These are phyloP conservation scores for Ciconia stormi DNA, from an alignment of 2,113 vertebrate species.

Conservation along the genomic window DNA sequence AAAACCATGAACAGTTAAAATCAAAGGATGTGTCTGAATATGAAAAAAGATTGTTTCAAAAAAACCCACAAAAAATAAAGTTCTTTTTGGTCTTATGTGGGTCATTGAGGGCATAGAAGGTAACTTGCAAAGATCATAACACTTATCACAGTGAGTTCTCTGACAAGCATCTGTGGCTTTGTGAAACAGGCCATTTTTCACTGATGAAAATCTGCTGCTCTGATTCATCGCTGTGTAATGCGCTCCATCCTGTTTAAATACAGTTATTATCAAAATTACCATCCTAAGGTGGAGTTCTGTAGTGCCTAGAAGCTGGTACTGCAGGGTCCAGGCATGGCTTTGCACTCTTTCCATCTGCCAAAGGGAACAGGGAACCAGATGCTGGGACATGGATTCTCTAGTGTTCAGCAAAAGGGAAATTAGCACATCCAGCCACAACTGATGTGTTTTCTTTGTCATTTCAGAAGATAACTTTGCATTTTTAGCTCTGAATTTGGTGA, in stretches of 20 bases:
- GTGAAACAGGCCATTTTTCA: background rate
- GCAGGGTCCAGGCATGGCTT: background rate
- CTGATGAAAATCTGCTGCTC: background rate
- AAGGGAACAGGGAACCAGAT: background rate
- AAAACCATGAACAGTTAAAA: background rate
- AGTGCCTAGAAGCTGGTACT: background rate
- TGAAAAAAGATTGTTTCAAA: fast-evolving
- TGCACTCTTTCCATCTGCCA: background rate
- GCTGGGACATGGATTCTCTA: background rate
- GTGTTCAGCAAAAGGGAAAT: background rate
- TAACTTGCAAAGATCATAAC: background rate
- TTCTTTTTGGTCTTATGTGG: background rate
- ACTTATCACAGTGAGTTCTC: background rate
- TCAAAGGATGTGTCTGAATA: background rate
- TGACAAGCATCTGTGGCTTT: background rate
- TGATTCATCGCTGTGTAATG: background rate
- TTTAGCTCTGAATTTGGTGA: background rate
- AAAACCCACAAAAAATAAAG: background rate
- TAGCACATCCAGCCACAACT: background rate
- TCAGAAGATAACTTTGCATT: background rate
- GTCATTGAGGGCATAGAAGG: background rate
- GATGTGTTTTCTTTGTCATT: background rate
- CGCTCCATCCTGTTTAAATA: background rate
- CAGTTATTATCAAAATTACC: background rate
- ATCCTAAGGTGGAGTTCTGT: background rate